These are phyloP conservation scores for Suricata suricatta DNA, from an alignment of 2,113 vertebrate species.

Conservation along the genomic window DNA sequence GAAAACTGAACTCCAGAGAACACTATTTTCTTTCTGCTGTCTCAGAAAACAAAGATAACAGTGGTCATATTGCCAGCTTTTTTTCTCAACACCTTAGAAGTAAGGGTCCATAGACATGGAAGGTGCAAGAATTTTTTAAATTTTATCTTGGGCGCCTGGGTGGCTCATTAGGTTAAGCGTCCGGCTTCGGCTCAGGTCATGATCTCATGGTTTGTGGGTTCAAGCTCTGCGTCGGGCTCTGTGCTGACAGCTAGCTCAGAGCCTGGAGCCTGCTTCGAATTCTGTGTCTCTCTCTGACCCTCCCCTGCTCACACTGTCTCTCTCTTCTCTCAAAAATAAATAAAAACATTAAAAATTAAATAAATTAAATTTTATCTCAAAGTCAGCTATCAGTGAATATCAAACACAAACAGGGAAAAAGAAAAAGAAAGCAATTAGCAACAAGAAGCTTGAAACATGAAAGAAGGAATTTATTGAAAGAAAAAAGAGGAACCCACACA, in stretches of 20 bases:
- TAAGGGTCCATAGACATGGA: background rate
- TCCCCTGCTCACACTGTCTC: too few species aligned
- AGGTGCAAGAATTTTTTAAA: background rate
- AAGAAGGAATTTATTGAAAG: background rate
- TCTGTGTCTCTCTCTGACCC: too few species aligned
- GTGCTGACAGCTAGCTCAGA: too few species aligned
- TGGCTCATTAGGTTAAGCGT: too few species aligned
- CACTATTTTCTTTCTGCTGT: background rate
- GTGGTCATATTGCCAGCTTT: background rate
- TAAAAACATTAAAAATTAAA: too few species aligned
- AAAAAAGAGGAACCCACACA: background rate
- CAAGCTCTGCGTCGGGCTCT: too few species aligned
- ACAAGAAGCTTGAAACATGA: background rate
- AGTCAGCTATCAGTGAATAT: background rate
- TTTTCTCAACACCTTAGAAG: background rate
- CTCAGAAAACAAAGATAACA: conserved; percentile 27
- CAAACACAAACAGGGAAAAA: background rate
- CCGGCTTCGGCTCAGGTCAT: too few species aligned
- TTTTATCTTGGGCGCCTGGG: background rate
- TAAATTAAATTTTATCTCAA: background rate
- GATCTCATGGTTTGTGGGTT: too few species aligned
- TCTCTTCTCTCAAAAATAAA: too few species aligned
- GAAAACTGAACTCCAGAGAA: background rate
- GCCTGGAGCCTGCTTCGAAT: too few species aligned
- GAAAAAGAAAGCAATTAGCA: background rate